Evolutionary conservation across 2,113 vertebrate genomes (phyloP).

Genomic region (Telmatochromis sp.): DNA sequence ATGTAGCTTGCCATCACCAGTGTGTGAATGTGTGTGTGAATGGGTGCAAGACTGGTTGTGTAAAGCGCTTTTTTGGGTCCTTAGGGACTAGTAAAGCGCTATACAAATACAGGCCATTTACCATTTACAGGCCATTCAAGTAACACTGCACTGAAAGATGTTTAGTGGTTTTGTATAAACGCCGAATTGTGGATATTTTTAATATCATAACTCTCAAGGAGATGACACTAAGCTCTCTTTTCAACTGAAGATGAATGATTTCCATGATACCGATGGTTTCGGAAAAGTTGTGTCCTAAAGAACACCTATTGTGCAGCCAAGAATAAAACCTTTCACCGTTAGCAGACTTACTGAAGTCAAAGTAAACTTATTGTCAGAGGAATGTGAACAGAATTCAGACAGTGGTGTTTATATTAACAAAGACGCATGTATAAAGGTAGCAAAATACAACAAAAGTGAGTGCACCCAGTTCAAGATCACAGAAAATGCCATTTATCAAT

Average conservation of each 20-base stretch:
- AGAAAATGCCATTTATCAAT: not conserved
- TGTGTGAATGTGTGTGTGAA: not conserved
- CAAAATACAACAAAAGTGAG: not conserved
- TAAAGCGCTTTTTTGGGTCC: not conserved
- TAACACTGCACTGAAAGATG: not conserved
- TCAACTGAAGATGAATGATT: not conserved
- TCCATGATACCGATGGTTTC: not conserved
- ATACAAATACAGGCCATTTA: not conserved
- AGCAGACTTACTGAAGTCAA: not conserved
- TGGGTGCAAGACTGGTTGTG: not conserved
- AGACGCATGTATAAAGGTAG: not conserved
- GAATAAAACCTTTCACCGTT: not conserved
- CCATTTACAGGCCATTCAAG: not conserved
- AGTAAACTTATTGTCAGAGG: not conserved
- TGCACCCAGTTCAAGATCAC: not conserved
- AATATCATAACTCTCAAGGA: not conserved
- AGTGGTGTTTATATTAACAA: not conserved
- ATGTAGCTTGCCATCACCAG: not conserved
- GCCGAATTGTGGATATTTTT: not conserved
- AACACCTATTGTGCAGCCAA: not conserved
- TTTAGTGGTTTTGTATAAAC: not conserved
- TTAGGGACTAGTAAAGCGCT: fast-evolving
- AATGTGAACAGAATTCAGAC: not conserved
- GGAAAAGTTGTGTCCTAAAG: not conserved
- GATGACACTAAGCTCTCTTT: not conserved